Evolutionary conservation across 2,888 invertebrate genomes (phyloP).

Genomic region (Tribolium freemani): DNA sequence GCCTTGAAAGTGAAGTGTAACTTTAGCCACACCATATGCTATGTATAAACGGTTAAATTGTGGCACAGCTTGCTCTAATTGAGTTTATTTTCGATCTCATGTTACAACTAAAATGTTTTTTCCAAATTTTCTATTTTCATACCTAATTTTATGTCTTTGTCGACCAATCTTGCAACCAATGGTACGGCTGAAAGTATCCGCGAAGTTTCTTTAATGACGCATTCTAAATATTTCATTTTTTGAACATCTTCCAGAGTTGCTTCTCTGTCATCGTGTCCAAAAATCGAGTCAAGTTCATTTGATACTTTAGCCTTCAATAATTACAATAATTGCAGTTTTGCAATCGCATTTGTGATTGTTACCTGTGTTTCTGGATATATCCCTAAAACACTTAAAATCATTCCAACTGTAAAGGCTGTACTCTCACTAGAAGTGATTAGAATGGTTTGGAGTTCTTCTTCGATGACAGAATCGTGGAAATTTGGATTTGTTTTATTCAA

Average conservation of each 20-base stretch:
- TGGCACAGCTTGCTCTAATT: too few relatives aligned
- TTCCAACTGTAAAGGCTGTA: background rate
- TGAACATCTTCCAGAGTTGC: constrained; percentile 7
- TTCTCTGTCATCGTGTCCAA: constrained; percentile 4
- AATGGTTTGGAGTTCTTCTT: constrained; percentile 8
- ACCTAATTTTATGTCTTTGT: constrained; percentile 5
- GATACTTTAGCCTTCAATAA: background rate
- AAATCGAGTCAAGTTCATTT: constrained; percentile 2
- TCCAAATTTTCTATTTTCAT: background rate
- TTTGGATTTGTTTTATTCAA: background rate
- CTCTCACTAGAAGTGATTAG: constrained; percentile 3
- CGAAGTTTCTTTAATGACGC: constrained; percentile 21
- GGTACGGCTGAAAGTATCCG: constrained; percentile 11
- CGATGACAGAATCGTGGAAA: background rate
- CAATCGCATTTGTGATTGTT: background rate
- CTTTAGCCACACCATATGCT: too few relatives aligned
- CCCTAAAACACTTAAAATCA: background rate
- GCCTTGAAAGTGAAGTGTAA: too few relatives aligned
- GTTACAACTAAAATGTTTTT: too few relatives aligned
- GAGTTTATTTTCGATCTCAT: too few relatives aligned
- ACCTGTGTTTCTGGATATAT: constrained; percentile 11
- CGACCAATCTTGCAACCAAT: background rate
- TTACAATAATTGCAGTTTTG: background rate
- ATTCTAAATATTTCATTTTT: constrained; percentile 8
- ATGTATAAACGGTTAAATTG: too few relatives aligned